A percentile compares a stretch with the other conserved stretches of the same genome.
These are phyloP conservation scores for Deroplatys truncata DNA, from an alignment of 2,888 invertebrate species.

Conservation along the genomic window DNA sequence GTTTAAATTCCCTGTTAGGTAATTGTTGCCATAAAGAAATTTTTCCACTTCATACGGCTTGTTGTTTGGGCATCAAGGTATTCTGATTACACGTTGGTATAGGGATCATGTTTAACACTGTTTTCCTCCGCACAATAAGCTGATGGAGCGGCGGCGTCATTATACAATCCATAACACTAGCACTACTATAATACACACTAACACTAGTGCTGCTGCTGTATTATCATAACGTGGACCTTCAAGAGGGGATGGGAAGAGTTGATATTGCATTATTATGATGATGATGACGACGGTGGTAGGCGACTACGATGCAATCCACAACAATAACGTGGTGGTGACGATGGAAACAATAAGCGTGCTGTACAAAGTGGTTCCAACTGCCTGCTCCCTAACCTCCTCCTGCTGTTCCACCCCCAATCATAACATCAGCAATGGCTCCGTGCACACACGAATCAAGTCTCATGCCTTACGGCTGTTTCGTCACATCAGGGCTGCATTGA, in stretches of 20 bases:
- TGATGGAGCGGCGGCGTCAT: background rate
- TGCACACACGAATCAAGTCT: background rate
- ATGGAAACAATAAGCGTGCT: constrained; percentile 9
- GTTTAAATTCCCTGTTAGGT: background rate
- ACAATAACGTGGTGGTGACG: constrained; percentile 16
- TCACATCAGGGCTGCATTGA: background rate
- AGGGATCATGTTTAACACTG: constrained; percentile 16
- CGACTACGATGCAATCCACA: constrained; percentile 6
- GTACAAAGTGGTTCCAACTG: constrained; percentile 5
- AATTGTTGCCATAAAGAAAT: background rate
- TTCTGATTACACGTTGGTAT: background rate
- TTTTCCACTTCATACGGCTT: background rate
- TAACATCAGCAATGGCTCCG: background rate
- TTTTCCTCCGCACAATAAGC: constrained; percentile 8
- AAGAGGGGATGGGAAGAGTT: background rate
- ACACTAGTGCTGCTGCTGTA: background rate
- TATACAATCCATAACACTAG: constrained; percentile 2
- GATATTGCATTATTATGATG: constrained; percentile 16
- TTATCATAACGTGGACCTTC: background rate
- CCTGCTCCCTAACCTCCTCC: background rate
- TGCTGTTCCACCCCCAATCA: background rate
- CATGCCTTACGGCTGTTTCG: background rate
- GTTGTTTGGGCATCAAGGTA: background rate
- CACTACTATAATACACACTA: constrained; percentile 1
- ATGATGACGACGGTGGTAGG: background rate